Percentiles rank a stretch among this genome's conserved stretches.
Evolutionary conservation across 2,888 invertebrate genomes (phyloP).

Genomic region (Caenorhabditis wallacei): DNA sequence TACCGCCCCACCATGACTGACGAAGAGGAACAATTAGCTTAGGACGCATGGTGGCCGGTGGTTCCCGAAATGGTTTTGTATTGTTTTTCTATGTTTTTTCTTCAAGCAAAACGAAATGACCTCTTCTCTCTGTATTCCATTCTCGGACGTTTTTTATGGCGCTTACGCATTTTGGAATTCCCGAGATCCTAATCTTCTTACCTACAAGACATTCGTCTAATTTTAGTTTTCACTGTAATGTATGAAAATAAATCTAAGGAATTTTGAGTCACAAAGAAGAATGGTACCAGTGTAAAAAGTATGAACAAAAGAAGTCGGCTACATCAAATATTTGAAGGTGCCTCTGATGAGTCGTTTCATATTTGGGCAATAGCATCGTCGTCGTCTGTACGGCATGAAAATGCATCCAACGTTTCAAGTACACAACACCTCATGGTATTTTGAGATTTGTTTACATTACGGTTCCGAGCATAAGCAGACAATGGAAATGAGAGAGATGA

Average conservation of each 20-base stretch:
- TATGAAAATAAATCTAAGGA: conserved; percentile 6
- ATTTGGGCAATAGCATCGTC: conserved; percentile 12
- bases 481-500: conserved; percentile 8
- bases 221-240: neutral
- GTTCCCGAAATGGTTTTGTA: conserved; percentile 58
- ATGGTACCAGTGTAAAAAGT: neutral
- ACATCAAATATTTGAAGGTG: conserved; percentile 9
- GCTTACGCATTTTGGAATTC: conserved; percentile 46
- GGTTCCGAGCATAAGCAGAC: conserved; percentile 38
- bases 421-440: conserved; percentile 58
- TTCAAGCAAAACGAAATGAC: conserved; percentile 25
- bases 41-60: conserved; percentile 24
- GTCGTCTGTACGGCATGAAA: conserved; percentile 32
- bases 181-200: conserved; percentile 38
- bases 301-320: conserved; percentile 21
- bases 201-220: conserved; percentile 16
- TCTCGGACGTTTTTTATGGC: conserved; percentile 35
- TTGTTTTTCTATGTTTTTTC: conserved; percentile 4
- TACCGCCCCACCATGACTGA: conserved; percentile 54
- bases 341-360: conserved; percentile 26
- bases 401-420: conserved; percentile 50
- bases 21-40: conserved; percentile 56
- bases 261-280: conserved; percentile 40
- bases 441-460: conserved; percentile 53
- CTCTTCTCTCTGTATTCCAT: conserved; percentile 29